Base-by-base conservation (phyloP, 2,888 invertebrate genomes). In the Rhagonycha fulva region DNA sequence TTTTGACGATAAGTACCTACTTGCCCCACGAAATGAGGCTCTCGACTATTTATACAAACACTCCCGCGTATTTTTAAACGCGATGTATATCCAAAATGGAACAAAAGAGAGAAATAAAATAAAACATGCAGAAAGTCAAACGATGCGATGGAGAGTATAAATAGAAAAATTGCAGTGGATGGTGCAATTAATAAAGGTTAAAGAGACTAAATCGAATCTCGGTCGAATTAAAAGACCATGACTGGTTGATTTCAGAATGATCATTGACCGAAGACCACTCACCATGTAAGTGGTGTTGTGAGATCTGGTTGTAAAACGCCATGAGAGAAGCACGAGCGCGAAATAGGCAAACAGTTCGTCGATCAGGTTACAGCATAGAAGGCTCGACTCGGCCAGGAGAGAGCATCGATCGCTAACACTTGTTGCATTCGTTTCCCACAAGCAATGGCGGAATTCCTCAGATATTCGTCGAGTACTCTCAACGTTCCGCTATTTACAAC, bases 381-480 rank as follows among this genome's bases (percentile, higher is more conserved):
- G 81, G 83, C 77, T 80, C 83, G 74, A 80, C 83, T 73, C 82
- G 26, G 47, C 76, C 62, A 72, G 62, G 70, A 71, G 76, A 83
- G 82, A 70, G 84, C 82, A 82, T 84, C 83, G 84, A 83, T 82
- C 78, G 80, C 81, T 71, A 82, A 83, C 78, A 81, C 83, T 77
- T 83, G 83, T 77, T 78, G 76, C 77, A 72, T 79, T 77, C 67
- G 70, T 77, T 66, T 75, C 80, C 86, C 87, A 24, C 87, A 87
- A 84, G 86, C 87, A 84, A 89, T 88, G 74, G 26, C 89, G 88
- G 84, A 89, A 89, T 86, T 88, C 89, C 76, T 89, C 89, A 87
- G 87, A 87, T 83, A 79, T 78, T 74, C 76, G 66, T 73, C 88
- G 86, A 76, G 86, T 86, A 5, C 84, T 69, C 73, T 75, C 68